These are phyloP conservation scores for Ateles fusciceps DNA, from an alignment of 2,797 vertebrate genomes.

Conservation along the genomic window DNA sequence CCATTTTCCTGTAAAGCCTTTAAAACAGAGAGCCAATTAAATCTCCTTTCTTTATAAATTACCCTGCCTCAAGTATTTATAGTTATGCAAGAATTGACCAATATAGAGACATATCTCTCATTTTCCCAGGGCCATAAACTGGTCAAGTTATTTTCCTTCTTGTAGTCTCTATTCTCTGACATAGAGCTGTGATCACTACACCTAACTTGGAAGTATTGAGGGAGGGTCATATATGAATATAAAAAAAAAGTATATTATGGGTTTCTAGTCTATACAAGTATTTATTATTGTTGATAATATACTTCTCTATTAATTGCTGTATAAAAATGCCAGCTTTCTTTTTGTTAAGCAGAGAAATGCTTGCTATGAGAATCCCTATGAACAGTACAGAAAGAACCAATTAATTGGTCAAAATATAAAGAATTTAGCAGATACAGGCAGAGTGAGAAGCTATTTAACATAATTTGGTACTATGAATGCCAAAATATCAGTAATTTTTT, in stretches of 20 bases:
- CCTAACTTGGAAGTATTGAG: background rate
- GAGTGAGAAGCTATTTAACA: background rate
- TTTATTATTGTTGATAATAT: background rate
- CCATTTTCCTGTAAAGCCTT: background rate
- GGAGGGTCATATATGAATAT: background rate
- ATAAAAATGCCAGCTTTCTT: background rate
- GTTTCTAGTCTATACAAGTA: background rate
- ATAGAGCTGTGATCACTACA: background rate
- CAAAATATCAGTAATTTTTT: background rate
- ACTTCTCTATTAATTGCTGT: background rate
- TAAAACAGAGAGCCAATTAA: background rate
- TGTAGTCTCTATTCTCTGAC: background rate
- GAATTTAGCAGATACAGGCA: background rate
- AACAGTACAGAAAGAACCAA: background rate
- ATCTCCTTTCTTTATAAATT: background rate
- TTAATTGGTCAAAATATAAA: background rate
- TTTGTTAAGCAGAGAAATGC: background rate
- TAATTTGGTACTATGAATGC: background rate
- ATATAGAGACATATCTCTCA: background rate
- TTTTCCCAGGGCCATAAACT: background rate
- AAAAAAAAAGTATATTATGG: background rate
- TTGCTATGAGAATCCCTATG: background rate
- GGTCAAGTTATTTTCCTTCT: background rate
- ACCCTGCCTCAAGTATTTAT: background rate
- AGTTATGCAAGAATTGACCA: background rate